Evolutionary conservation across 2,888 invertebrate genomes (phyloP), one percentile per base, ranked within the genome.

Genomic region (Tricholauxania praeusta): DNA sequence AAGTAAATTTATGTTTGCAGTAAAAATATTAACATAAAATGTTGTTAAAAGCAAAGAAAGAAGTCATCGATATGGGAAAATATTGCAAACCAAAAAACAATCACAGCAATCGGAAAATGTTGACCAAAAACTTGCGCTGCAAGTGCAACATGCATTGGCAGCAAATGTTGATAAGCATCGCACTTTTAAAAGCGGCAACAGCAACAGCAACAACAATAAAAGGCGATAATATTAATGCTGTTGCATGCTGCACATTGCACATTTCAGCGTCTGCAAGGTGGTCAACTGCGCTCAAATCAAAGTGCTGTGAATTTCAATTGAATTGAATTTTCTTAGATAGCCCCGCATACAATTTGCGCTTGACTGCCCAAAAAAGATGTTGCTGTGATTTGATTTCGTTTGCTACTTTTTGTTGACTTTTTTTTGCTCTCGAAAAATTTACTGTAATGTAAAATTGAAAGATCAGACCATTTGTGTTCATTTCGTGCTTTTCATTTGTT

Each of bases 161-260:
- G 19, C 57, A 57, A 57, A 15, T 57, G 57, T 57, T 57, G 57
- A 57, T 57, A 28, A 57, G 22, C 22, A 57, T 57, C 69, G 60
- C 53, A 55, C 49, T 55, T 68, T 39, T 39, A 67, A 67, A 32
- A 28, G 67, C 19, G 28, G 28, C 28, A 55, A 70, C 48, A 49
- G 10, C 69, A 71, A 51, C 59, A 55, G 15, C 64, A 53, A 19
- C 64, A 63, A 39, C 52, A 69, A 22, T 12, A 19, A 70, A 47
- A n/a, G 32, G 17, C 17, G 39, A 62, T 32, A 51, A 22, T 48
- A 39, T 60, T 32, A 28, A 14, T 60, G 60, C 15, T 60, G 60
- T 47, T 62, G 39, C 39, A 10, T 62, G 39, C 15, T 47, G 22
- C 10, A 12, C 39, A 39, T 39, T 39, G 39, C 4, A 4, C 28